Conservation (phyloP, 2,113 vertebrate genomes). For the Microcebus lehilahytsara region DNA sequence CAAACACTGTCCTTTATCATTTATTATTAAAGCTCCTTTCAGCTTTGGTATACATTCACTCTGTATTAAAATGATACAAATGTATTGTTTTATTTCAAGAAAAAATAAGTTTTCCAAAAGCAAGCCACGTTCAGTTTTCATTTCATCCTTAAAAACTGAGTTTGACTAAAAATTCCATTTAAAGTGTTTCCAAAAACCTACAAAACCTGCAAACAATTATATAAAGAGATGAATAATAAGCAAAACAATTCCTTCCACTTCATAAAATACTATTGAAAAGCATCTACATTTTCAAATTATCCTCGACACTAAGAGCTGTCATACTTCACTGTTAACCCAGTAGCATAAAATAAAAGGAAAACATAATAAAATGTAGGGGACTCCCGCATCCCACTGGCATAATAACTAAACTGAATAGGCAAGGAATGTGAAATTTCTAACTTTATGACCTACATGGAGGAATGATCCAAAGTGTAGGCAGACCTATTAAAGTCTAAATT, state of each 20-base stretch:
- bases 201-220: slow-evolving; percentile 34
- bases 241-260: slow-evolving; percentile 54
- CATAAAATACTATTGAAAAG: slow-evolving; percentile 58
- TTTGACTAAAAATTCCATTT: slow-evolving; percentile 28
- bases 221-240: slow-evolving; percentile 58
- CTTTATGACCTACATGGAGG: slow-evolving; percentile 44
- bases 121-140: neutral
- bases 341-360: slow-evolving; percentile 63
- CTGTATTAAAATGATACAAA: neutral
- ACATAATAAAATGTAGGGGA: slow-evolving; percentile 50
- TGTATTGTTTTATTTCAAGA: neutral
- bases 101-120: neutral
- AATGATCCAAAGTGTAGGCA: neutral
- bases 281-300: slow-evolving; percentile 48
- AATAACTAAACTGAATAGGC: slow-evolving; percentile 51
- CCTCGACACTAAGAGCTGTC: neutral
- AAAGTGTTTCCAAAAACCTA: slow-evolving; percentile 22
- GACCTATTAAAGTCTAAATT: slow-evolving; percentile 1
- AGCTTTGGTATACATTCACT: neutral
- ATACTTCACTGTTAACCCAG: slow-evolving; percentile 47
- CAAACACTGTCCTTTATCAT: neutral
- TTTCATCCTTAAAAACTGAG: slow-evolving; percentile 22
- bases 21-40: neutral
- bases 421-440: slow-evolving; percentile 25
- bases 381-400: slow-evolving; percentile 49